Conservation (phyloP, 92 coral and sea anemone genomes). For the Paramuricea clavata region DNA sequence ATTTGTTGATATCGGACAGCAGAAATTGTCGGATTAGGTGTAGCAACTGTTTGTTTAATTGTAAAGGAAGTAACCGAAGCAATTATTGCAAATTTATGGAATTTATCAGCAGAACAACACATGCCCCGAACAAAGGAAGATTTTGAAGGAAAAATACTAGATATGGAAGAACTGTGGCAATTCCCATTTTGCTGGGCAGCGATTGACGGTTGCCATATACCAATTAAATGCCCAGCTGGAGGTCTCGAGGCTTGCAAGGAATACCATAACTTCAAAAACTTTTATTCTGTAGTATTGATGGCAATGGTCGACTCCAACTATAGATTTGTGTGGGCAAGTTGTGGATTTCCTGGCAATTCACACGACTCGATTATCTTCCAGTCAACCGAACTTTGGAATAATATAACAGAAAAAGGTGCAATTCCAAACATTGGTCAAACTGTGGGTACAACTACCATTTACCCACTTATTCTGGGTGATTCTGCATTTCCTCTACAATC, state of each 20-base stretch:
- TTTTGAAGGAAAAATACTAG: slow-evolving; percentile 54
- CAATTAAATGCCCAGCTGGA: slow-evolving; percentile 65
- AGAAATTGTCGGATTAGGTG: too few species aligned
- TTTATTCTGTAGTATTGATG: too few species aligned
- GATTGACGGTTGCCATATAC: slow-evolving; percentile 63
- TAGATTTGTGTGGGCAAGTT: neutral
- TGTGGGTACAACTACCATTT: neutral
- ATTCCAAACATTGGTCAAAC: neutral
- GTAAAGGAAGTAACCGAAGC: too few species aligned
- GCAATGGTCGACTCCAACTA: slow-evolving; percentile 2
- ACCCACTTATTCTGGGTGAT: neutral
- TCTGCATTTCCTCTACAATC: neutral
- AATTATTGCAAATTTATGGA: slow-evolving; percentile 62
- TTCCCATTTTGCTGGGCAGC: slow-evolving; percentile 59
- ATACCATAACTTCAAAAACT: slow-evolving; percentile 62
- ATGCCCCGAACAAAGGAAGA: slow-evolving; percentile 44
- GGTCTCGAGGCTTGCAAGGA: slow-evolving; percentile 46
- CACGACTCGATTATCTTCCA: too few species aligned
- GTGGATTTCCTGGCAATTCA: neutral
- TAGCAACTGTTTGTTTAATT: too few species aligned
- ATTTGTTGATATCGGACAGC: too few species aligned
- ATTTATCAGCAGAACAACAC: slow-evolving; percentile 45
- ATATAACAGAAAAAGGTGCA: neutral
- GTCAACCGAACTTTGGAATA: neutral
- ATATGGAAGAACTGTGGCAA: slow-evolving; percentile 62